phyloP scores from a whole-genome alignment of 2,797 vertebrate species.

The Mastacembelus armatus region DNA sequence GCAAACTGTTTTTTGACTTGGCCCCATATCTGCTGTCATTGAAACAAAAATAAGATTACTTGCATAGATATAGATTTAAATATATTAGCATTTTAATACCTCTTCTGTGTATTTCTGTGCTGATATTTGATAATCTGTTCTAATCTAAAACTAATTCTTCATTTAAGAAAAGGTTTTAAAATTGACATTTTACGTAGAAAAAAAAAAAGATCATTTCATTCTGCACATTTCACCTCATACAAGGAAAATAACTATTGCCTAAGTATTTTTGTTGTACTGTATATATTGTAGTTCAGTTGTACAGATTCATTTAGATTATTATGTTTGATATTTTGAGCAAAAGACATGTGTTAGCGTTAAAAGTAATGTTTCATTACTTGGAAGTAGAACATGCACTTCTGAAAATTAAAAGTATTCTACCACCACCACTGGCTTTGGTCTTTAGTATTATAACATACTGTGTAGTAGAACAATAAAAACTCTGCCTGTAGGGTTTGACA shows the following conservation, averaged over 20 bases:
- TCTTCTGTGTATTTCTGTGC: conserved; percentile 16
- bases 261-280: no score
- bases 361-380: not conserved
- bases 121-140: not conserved
- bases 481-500: not conserved
- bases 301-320: conserved; percentile 1
- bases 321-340: conserved; percentile 34
- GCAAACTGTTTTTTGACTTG: not conserved
- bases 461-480: not conserved
- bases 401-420: conserved; percentile 42
- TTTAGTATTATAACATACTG: not conserved
- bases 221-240: not conserved
- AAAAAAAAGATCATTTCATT: no score
- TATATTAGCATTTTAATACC: not conserved
- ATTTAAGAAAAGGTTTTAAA: not conserved
- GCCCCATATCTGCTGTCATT: not conserved
- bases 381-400: conserved; percentile 12
- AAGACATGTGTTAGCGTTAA: not conserved
- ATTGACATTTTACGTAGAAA: not conserved
- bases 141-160: not conserved
- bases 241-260: no score
- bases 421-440: not conserved
- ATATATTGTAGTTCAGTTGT: no score
- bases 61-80: conserved; percentile 10
- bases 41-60: no score